Conservation (phyloP, 1,140 invertebrate species). For the Melipona quadrifasciata region DNA sequence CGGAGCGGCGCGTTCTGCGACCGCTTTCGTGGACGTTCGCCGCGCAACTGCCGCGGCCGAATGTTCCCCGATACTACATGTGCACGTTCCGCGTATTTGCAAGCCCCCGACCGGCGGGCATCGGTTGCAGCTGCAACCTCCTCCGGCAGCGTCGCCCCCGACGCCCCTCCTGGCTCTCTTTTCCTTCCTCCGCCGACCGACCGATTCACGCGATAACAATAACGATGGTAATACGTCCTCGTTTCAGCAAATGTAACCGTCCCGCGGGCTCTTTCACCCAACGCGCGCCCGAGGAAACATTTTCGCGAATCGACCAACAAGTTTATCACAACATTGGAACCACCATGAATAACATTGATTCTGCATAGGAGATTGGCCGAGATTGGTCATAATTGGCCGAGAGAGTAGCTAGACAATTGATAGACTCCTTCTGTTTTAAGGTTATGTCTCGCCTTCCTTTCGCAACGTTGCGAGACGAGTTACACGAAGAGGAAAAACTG, state of each 20-base stretch:
- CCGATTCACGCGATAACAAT: neutral
- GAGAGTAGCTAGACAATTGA: neutral
- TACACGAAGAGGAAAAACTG: too few species aligned
- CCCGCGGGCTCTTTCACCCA: rapidly evolving
- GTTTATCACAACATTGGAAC: neutral
- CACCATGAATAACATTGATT: neutral
- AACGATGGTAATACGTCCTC: neutral
- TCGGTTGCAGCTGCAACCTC: slow-evolving; percentile 10
- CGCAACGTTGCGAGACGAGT: neutral
- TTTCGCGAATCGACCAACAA: neutral
- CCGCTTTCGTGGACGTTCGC: slow-evolving; percentile 6
- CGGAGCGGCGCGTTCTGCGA: neutral
- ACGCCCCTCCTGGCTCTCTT: neutral
- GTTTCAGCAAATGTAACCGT: neutral
- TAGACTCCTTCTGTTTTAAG: neutral
- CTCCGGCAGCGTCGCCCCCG: neutral
- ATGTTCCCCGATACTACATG: slow-evolving; percentile 15
- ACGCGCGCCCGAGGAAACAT: neutral
- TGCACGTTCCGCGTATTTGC: slow-evolving; percentile 33
- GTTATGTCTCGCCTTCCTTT: neutral
- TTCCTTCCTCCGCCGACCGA: neutral
- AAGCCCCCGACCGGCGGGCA: neutral
- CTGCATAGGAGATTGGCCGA: neutral
- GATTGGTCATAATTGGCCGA: too few species aligned
- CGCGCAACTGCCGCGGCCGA: slow-evolving; percentile 26